Evolutionary conservation across 1,140 invertebrate species (phyloP).

Genomic region (Drosophila subpulchrella): DNA sequence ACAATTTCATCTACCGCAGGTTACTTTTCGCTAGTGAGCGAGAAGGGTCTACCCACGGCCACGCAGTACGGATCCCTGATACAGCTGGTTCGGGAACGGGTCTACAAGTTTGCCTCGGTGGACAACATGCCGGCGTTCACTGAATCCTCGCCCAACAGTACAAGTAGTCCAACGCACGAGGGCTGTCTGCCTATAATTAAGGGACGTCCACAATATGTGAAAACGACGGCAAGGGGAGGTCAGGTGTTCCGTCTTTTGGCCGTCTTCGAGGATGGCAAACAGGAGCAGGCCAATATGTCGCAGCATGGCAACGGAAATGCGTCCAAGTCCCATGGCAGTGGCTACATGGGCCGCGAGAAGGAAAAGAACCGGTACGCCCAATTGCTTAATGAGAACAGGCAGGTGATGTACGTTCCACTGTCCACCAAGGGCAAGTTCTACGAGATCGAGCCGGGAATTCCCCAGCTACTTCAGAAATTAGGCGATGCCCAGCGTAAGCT

Average conservation of each 20-base stretch:
- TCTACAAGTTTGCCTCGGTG: slow-evolving; percentile 82
- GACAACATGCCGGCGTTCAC: slow-evolving; percentile 83
- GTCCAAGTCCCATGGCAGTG: slow-evolving; percentile 31
- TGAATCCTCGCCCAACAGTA: slow-evolving; percentile 65
- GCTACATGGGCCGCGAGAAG: slow-evolving; percentile 72
- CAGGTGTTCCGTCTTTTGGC: slow-evolving; percentile 81
- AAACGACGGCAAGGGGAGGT: slow-evolving; percentile 78
- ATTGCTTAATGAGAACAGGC: slow-evolving; percentile 79
- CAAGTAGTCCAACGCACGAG: slow-evolving; percentile 69
- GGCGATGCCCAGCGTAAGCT: slow-evolving; percentile 68
- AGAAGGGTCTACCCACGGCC: slow-evolving; percentile 78
- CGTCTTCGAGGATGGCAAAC: slow-evolving; percentile 83
- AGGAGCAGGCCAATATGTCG: slow-evolving; percentile 55
- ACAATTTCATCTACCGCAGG: slow-evolving; percentile 50
- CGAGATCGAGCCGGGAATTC: slow-evolving; percentile 81
- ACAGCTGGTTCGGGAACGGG: slow-evolving; percentile 81
- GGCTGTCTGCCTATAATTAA: slow-evolving; percentile 70
- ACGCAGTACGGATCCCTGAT: slow-evolving; percentile 77
- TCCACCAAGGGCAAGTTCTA: slow-evolving; percentile 84
- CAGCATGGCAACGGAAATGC: slow-evolving; percentile 29
- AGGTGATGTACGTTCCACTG: slow-evolving; percentile 80
- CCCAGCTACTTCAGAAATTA: slow-evolving; percentile 76
- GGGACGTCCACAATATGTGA: slow-evolving; percentile 77
- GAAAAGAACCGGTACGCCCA: slow-evolving; percentile 84
- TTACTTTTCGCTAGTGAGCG: slow-evolving; percentile 81